A percentile compares a stretch with the other conserved stretches of the same genome.
Conservation (phyloP, 2,888 invertebrate genomes). For the Lomographa bimaculata region DNA sequence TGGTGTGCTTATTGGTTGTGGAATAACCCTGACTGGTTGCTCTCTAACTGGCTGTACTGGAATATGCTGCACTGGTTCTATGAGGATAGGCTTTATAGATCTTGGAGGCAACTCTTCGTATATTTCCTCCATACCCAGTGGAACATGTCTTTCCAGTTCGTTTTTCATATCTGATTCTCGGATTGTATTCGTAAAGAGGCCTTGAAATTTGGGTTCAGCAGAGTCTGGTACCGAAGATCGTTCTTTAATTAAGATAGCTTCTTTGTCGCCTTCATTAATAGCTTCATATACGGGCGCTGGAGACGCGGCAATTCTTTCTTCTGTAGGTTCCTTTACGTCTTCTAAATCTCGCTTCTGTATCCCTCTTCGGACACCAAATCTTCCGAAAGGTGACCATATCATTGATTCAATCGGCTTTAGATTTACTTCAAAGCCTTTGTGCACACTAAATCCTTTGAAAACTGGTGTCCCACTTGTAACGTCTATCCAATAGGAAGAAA, state of each 20-base stretch:
- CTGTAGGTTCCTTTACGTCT: too few relatives aligned
- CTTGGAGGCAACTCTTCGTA: conserved; percentile 24
- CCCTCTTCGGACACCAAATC: conserved; percentile 36
- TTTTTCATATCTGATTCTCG: conserved; percentile 5
- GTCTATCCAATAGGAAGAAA: conserved; percentile 11
- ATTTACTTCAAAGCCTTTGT: conserved; percentile 19
- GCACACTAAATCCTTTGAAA: conserved; percentile 36
- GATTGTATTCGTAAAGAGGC: conserved; percentile 11
- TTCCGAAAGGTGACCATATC: conserved; percentile 56
- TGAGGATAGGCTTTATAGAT: conserved; percentile 5
- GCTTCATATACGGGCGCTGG: conserved; percentile 42
- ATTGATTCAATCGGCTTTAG: conserved; percentile 44
- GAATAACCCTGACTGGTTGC: too few relatives aligned
- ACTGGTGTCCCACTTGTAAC: conserved; percentile 25
- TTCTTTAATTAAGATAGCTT: too few relatives aligned
- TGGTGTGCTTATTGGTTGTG: too few relatives aligned
- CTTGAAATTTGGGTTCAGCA: background rate
- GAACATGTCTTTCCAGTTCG: conserved; percentile 2
- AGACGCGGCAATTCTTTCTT: conserved; percentile 11
- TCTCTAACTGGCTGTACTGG: too few relatives aligned
- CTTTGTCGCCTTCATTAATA: too few relatives aligned
- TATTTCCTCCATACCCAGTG: conserved; percentile 6
- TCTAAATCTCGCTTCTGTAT: conserved; percentile 36
- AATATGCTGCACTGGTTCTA: background rate
- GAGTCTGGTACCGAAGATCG: background rate